Percentiles rank a stretch among this genome's conserved stretches.
phyloP scores from a whole-genome alignment of 2,797 vertebrate genomes.

The Malacoctenus gilli region DNA sequence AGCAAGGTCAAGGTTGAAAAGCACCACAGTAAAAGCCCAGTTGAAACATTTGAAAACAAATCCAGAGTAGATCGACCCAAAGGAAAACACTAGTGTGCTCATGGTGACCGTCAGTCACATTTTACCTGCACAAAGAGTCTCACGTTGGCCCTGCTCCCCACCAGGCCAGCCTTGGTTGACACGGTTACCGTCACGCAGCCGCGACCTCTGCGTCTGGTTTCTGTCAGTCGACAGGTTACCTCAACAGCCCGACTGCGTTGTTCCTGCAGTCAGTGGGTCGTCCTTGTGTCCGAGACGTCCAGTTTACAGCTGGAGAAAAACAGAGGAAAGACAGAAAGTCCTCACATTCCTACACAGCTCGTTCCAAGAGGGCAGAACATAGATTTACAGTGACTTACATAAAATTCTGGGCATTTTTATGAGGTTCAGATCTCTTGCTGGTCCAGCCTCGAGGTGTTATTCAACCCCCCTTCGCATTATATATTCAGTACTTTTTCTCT shows the following conservation, averaged over 20 bases:
- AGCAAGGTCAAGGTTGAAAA: too few species aligned
- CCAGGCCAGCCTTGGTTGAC: not conserved
- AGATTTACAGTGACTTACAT: constrained; percentile 6
- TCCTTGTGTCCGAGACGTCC: constrained; percentile 6
- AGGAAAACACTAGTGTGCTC: too few species aligned
- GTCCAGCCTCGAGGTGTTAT: not conserved
- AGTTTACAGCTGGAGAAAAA: constrained; percentile 14
- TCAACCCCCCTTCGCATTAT: not conserved
- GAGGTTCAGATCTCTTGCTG: constrained; percentile 8
- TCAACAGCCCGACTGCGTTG: constrained; percentile 4
- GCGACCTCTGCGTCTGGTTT: constrained; percentile 39
- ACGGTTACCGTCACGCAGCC: not conserved
- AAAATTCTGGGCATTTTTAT: not conserved
- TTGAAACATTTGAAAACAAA: too few species aligned
- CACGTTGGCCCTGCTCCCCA: not conserved
- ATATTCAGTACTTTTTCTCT: not conserved
- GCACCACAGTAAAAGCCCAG: too few species aligned
- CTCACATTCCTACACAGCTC: constrained; percentile 19
- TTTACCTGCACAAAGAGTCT: not conserved
- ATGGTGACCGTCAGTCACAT: not conserved
- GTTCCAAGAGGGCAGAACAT: not conserved
- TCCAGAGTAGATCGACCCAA: too few species aligned
- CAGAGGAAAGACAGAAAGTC: constrained; percentile 9
- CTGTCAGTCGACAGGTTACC: constrained; percentile 26
- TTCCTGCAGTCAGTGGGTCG: constrained; percentile 32